phyloP scores from a whole-genome alignment of 2,113 vertebrate species.

The Semicossyphus pulcher region DNA sequence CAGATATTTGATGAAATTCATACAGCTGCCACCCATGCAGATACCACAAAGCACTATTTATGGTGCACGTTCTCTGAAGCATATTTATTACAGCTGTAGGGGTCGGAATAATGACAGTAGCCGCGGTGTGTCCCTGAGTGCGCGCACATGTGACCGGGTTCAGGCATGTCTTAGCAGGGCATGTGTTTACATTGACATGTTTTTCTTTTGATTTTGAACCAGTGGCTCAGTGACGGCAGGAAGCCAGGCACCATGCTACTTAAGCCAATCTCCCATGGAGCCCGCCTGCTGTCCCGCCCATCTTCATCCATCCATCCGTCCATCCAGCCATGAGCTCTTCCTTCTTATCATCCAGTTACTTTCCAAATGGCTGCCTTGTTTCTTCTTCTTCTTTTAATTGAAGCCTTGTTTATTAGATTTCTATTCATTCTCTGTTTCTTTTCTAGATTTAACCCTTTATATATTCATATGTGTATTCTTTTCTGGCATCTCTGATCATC shows the following conservation, averaged over 20 bases:
- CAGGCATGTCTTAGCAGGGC: conserved; percentile 10
- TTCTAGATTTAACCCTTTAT: not conserved
- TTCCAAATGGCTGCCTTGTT: conserved; percentile 11
- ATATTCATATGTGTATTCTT: not conserved
- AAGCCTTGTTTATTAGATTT: not conserved
- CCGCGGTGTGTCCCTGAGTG: not conserved
- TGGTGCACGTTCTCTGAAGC: conserved; percentile 10
- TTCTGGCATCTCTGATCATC: conserved; percentile 42
- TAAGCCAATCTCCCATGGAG: conserved; percentile 70
- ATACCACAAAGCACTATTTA: conserved; percentile 22
- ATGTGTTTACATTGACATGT: conserved; percentile 58
- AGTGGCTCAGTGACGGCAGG: conserved; percentile 50
- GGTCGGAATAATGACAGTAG: conserved; percentile 24
- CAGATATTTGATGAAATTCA: conserved; percentile 33
- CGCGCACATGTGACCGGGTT: conserved; percentile 12
- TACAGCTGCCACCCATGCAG: not conserved
- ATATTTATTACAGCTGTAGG: conserved; percentile 38
- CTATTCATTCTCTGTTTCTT: too few relatives aligned
- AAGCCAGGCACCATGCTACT: conserved; percentile 63
- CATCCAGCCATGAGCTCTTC: conserved; percentile 35
- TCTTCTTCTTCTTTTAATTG: conserved; percentile 15
- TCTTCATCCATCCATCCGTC: conserved; percentile 33
- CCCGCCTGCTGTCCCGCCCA: conserved; percentile 62
- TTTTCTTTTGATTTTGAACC: conserved; percentile 70
- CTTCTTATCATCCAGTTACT: conserved; percentile 32